phyloP scores from a whole-genome alignment of 2,888 invertebrate genomes.

The Tenthredo notha region DNA sequence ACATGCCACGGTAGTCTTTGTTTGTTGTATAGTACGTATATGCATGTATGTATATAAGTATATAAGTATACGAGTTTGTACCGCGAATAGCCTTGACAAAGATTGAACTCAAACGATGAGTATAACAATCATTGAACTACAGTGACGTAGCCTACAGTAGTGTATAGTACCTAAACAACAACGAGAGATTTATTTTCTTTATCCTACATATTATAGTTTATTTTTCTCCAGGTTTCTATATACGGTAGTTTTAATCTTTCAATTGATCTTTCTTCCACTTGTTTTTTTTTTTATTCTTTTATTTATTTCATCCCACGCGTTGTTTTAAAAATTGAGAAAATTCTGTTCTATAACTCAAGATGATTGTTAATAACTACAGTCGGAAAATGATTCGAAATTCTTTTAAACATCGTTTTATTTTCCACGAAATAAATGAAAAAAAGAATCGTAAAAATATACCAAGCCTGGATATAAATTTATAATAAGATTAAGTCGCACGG shows the following conservation, averaged over 20 bases:
- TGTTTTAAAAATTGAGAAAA: not conserved
- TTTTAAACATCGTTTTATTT: not conserved
- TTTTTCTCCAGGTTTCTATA: not conserved
- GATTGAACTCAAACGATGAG: conserved; percentile 69
- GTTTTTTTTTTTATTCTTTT: not conserved
- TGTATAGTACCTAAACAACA: conserved; percentile 21
- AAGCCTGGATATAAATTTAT: not conserved
- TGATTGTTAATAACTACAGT: too few relatives aligned
- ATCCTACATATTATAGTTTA: not conserved
- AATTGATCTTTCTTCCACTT: not conserved
- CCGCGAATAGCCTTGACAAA: conserved; percentile 62
- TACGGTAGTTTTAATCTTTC: not conserved
- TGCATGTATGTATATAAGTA: not conserved
- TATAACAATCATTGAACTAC: conserved; percentile 69
- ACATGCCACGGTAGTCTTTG: not conserved
- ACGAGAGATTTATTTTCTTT: not conserved
- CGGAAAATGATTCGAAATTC: not conserved
- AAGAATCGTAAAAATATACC: not conserved
- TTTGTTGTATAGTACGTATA: not conserved
- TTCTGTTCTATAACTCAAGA: not conserved
- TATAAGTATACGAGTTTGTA: conserved; percentile 24
- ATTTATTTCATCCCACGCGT: not conserved
- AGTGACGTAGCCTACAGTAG: not conserved
- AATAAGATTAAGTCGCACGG: not conserved
- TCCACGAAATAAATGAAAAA: not conserved